Evolutionary conservation across 2,888 invertebrate species (phyloP).

Genomic region (Xanthorhoe designata): DNA sequence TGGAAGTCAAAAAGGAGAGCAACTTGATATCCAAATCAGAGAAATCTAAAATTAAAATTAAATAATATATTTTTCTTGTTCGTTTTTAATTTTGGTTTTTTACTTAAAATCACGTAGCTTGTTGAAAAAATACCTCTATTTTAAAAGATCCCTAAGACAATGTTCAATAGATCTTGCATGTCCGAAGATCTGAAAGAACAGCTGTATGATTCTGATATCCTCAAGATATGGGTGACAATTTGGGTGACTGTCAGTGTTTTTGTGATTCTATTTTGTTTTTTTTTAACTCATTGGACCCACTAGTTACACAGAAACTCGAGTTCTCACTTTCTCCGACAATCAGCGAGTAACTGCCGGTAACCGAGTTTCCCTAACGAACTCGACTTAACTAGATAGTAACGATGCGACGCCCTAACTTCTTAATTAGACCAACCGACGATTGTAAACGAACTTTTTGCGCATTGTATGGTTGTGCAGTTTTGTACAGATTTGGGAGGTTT

Average conservation of each 20-base stretch:
- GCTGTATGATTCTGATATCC: too few species aligned
- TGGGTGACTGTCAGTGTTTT: neutral
- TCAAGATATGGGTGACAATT: too few species aligned
- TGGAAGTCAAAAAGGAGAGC: too few species aligned
- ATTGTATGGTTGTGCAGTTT: conserved; percentile 39
- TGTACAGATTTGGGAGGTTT: conserved; percentile 21
- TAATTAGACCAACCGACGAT: conserved; percentile 70
- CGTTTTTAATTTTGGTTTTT: too few species aligned
- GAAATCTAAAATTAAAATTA: too few species aligned
- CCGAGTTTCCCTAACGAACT: conserved; percentile 78
- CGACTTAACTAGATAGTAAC: conserved; percentile 74
- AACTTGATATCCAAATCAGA: too few species aligned
- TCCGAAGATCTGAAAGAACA: too few species aligned
- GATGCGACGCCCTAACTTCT: conserved; percentile 68
- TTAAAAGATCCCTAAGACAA: too few species aligned
- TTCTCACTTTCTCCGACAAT: conserved; percentile 74
- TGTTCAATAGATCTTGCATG: too few species aligned
- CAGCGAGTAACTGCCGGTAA: conserved; percentile 69
- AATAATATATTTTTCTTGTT: too few species aligned
- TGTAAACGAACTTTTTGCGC: conserved; percentile 59
- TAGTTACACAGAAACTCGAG: conserved; percentile 39
- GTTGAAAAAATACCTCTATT: too few species aligned
- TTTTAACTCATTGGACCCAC: conserved; percentile 5
- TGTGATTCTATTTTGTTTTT: neutral
- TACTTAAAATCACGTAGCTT: too few species aligned